phyloP scores from a whole-genome alignment of 1,140 invertebrate species.

The Cheumatopsyche charites region DNA sequence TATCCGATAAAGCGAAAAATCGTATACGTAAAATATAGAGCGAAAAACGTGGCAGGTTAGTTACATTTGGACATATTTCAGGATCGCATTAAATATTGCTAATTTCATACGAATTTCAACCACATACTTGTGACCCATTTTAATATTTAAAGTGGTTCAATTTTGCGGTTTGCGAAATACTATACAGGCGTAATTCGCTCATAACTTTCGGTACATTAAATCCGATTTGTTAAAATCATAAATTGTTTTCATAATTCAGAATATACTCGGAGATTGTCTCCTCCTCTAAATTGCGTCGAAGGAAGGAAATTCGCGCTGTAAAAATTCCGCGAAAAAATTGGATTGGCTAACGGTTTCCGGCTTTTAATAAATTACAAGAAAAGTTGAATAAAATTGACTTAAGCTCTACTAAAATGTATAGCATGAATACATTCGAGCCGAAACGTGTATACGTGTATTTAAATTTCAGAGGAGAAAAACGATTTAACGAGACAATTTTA shows the following conservation, averaged over 20 bases:
- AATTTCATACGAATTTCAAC: no score
- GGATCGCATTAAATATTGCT: no score
- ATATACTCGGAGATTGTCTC: slow-evolving; percentile 6
- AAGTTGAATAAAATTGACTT: background rate
- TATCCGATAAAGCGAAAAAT: background rate
- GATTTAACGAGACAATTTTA: background rate
- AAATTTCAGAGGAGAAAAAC: no score
- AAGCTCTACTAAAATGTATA: no score
- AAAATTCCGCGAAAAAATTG: slow-evolving; percentile 9
- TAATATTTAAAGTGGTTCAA: slow-evolving; percentile 14
- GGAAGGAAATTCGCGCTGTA: background rate
- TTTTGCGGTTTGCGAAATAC: background rate
- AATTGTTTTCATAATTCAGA: slow-evolving; percentile 28
- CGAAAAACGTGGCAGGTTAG: no score
- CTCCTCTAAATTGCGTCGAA: background rate
- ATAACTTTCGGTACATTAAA: slow-evolving; percentile 30
- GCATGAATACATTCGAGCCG: background rate
- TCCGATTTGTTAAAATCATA: slow-evolving; percentile 32
- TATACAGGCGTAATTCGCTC: background rate
- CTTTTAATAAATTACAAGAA: slow-evolving; percentile 25
- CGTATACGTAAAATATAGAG: no score
- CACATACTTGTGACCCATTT: background rate
- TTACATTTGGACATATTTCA: no score
- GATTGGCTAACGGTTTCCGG: slow-evolving; percentile 13
- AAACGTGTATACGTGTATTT: background rate